phyloP scores from a whole-genome alignment of 2,797 vertebrate species.

The Rhyacichthys aspro region DNA sequence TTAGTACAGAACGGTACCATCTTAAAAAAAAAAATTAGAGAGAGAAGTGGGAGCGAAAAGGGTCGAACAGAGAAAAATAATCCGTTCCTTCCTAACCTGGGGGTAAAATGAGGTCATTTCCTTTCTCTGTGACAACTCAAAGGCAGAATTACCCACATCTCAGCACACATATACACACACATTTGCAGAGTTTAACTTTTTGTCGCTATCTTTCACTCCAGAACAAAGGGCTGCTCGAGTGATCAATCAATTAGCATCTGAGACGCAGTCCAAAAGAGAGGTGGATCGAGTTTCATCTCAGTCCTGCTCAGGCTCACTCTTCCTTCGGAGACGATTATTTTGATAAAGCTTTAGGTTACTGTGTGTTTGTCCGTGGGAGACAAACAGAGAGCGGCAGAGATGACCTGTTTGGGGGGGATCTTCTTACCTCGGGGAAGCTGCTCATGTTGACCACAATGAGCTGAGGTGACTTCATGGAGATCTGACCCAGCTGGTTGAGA shows the following conservation, averaged over 20 bases:
- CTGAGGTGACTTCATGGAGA: conserved; percentile 93
- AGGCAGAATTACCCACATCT: conserved; percentile 52
- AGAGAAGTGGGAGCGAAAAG: conserved; percentile 38
- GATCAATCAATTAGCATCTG: conserved; percentile 81
- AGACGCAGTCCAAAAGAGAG: conserved; percentile 59
- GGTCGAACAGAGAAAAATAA: conserved; percentile 63
- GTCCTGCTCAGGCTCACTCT: conserved; percentile 59
- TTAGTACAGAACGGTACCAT: conserved; percentile 39
- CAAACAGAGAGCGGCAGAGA: conserved; percentile 40
- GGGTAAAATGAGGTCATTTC: conserved; percentile 82
- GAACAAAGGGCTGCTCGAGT: conserved; percentile 77
- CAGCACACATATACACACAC: conserved; percentile 33
- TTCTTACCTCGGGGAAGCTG: conserved; percentile 91
- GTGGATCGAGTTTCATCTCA: conserved; percentile 72
- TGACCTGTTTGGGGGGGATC: conserved; percentile 12
- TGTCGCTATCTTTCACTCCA: conserved; percentile 72
- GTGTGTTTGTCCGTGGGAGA: conserved; percentile 29
- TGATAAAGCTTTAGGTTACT: conserved; percentile 58
- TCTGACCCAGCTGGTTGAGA: conserved; percentile 95
- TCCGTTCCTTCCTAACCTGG: conserved; percentile 74
- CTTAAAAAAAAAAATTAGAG: conserved; percentile 21
- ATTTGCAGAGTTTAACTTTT: conserved; percentile 28
- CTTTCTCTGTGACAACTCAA: conserved; percentile 74
- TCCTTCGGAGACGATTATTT: conserved; percentile 56
- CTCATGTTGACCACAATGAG: conserved; percentile 94